Percentiles rank a stretch among this genome's conserved stretches.
These are phyloP conservation scores for Circaetus cinerascens DNA, from an alignment of 2,113 vertebrate genomes.

Conservation along the genomic window DNA sequence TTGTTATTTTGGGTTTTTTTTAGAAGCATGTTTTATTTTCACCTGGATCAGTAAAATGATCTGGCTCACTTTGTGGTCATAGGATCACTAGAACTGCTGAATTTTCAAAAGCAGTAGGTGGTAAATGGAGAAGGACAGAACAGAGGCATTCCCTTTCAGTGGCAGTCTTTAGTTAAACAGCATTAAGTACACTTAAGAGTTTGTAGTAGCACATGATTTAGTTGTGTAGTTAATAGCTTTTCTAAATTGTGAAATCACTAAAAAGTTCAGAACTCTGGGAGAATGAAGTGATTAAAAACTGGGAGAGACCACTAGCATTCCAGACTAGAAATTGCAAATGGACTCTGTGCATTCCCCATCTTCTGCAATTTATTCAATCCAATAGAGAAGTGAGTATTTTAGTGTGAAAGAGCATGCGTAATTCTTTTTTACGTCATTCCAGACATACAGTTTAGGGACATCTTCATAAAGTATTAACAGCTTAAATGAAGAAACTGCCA, in stretches of 20 bases:
- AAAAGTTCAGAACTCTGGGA: background rate
- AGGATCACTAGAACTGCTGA: background rate
- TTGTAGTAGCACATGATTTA: background rate
- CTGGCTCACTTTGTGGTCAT: background rate
- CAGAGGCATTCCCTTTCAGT: background rate
- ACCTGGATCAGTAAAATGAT: background rate
- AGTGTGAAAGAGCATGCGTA: background rate
- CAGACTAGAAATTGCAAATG: background rate
- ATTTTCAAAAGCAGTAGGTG: background rate
- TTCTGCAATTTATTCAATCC: background rate
- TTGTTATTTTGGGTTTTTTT: background rate
- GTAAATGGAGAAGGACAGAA: background rate
- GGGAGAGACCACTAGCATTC: background rate
- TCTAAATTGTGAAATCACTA: background rate
- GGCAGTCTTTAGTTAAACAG: background rate
- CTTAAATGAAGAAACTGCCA: constrained; percentile 7
- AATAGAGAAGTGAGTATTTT: background rate
- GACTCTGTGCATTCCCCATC: background rate
- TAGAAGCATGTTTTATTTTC: background rate
- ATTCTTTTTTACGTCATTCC: background rate
- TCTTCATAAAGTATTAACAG: constrained; percentile 1
- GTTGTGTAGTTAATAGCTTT: constrained; percentile 20
- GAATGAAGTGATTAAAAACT: background rate
- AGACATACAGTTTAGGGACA: background rate
- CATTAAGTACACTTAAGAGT: background rate